Conservation (phyloP, 2,888 invertebrate genomes). For the Sarcophaga subvicina region DNA sequence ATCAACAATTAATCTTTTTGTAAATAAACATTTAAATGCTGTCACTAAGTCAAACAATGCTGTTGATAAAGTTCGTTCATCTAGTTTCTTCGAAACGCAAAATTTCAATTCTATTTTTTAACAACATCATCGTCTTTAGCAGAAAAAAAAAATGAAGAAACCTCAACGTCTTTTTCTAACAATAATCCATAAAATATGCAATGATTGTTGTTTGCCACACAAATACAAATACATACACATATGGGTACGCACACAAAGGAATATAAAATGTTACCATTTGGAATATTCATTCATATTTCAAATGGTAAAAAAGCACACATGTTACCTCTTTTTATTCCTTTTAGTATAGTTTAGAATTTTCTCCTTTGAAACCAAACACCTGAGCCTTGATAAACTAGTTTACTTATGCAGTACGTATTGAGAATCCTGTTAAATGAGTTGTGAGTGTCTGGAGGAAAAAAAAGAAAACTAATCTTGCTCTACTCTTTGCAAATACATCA, state of each 20-base stretch:
- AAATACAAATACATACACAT: not conserved
- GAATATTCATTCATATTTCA: conserved; percentile 19
- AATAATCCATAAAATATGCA: conserved; percentile 56
- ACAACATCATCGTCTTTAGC: not conserved
- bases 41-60: conserved; percentile 59
- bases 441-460: too few species aligned
- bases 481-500: conserved; percentile 45
- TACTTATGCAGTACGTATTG: too few species aligned
- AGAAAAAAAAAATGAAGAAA: not conserved
- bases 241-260: not conserved
- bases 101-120: not conserved
- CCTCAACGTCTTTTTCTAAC: conserved; percentile 18
- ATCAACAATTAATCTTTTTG: conserved; percentile 64
- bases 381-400: too few species aligned
- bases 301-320: conserved; percentile 12
- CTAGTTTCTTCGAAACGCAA: not conserved
- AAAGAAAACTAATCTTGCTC: conserved; percentile 9
- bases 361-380: not conserved
- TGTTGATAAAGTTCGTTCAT: conserved; percentile 28
- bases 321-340: not conserved
- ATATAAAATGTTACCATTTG: conserved; percentile 11
- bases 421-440: too few species aligned
- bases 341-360: not conserved
- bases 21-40: conserved; percentile 58
- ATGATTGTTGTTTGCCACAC: conserved; percentile 34